A percentile compares a stretch with the other conserved stretches of the same genome.
phyloP scores from a whole-genome alignment of 2,113 vertebrate genomes.

The Porphyrio hochstetteri region DNA sequence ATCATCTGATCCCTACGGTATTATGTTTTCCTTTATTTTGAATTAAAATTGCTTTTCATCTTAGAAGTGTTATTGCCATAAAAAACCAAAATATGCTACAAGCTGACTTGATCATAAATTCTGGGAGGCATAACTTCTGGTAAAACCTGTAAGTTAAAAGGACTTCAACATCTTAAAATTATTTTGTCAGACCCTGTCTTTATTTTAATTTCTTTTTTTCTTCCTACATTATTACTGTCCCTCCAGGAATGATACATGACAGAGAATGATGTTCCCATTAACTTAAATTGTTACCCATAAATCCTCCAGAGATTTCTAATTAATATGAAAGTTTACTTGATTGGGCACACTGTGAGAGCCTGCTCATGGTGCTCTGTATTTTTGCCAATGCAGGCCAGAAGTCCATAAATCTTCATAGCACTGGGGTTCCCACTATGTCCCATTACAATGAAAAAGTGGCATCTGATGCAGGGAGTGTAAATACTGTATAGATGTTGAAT shows the following conservation, averaged over 20 bases:
- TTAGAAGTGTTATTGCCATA: not conserved
- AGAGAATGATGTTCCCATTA: not conserved
- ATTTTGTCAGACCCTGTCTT: not conserved
- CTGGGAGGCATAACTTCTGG: not conserved
- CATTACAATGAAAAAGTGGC: conserved; percentile 33
- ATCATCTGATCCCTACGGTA: not conserved
- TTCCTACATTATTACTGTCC: not conserved
- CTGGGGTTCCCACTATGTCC: not conserved
- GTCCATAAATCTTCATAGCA: conserved; percentile 1
- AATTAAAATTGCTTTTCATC: not conserved
- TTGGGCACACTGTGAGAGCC: not conserved
- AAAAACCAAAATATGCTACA: not conserved
- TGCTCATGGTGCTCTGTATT: not conserved
- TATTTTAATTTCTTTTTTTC: not conserved
- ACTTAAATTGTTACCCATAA: not conserved
- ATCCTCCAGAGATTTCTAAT: conserved; percentile 7
- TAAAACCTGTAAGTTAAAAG: not conserved
- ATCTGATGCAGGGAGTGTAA: conserved; percentile 36
- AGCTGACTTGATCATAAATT: not conserved
- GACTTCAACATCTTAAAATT: not conserved
- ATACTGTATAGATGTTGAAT: not conserved
- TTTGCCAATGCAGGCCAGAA: not conserved
- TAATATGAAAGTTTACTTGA: conserved; percentile 10
- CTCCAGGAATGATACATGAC: not conserved
- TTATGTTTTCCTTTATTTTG: not conserved